A percentile compares a stretch with the other conserved stretches of the same genome.
These are phyloP conservation scores for Boleophthalmus pectinirostris DNA, from an alignment of 2,113 vertebrate species.

Conservation along the genomic window DNA sequence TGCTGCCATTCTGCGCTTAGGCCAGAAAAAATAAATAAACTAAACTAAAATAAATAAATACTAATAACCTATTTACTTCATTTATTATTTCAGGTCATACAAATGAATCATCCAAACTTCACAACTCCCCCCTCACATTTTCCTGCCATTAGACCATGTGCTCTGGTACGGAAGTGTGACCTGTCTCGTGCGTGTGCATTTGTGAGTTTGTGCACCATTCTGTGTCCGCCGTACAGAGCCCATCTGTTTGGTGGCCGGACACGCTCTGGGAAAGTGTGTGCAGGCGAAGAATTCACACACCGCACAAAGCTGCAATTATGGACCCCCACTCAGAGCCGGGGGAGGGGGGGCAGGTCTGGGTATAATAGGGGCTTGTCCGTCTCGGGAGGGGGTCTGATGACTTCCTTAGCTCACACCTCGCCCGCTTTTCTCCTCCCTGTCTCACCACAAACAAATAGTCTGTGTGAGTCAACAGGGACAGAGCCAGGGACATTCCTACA, in stretches of 20 bases:
- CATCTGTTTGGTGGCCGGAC: slow-evolving; percentile 76
- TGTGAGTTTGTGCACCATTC: slow-evolving; percentile 49
- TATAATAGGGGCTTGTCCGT: slow-evolving; percentile 79
- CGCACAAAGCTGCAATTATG: slow-evolving; percentile 87
- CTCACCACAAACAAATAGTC: slow-evolving; percentile 61
- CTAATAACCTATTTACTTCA: too few species aligned
- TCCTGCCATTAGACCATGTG: slow-evolving; percentile 79
- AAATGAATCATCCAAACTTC: background rate
- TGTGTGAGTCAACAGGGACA: slow-evolving; percentile 47
- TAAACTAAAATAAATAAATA: too few species aligned
- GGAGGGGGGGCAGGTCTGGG: slow-evolving; percentile 50
- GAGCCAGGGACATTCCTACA: slow-evolving; percentile 34
- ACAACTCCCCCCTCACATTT: background rate
- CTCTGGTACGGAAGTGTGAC: slow-evolving; percentile 75
- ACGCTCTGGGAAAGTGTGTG: slow-evolving; percentile 77
- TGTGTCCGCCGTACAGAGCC: slow-evolving; percentile 77
- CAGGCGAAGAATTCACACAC: slow-evolving; percentile 72
- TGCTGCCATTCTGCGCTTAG: too few species aligned
- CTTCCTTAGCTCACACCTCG: slow-evolving; percentile 70
- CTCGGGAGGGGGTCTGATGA: slow-evolving; percentile 72
- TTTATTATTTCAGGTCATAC: background rate
- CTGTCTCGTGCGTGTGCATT: slow-evolving; percentile 59
- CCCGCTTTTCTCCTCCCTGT: slow-evolving; percentile 45
- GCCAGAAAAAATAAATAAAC: too few species aligned
- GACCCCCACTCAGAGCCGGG: slow-evolving; percentile 69